A percentile compares a stretch with the other conserved stretches of the same genome.
These are phyloP conservation scores for Cyprinodon variegatus DNA, from an alignment of 2,113 vertebrate genomes.

Conservation along the genomic window DNA sequence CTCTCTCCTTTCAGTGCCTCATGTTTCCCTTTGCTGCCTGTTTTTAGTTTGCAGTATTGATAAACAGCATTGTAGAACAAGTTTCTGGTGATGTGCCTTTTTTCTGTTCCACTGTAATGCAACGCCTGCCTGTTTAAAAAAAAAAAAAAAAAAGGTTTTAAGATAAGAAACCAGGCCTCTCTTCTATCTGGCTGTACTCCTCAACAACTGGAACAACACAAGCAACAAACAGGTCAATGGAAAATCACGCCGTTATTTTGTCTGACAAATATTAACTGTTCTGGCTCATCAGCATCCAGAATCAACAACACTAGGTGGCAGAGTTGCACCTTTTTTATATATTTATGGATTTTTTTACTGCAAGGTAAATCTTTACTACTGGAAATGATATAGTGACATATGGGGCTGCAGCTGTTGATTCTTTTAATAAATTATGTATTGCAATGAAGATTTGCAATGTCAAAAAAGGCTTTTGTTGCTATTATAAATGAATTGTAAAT, in stretches of 20 bases:
- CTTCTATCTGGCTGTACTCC: not conserved
- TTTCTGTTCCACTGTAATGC: not conserved
- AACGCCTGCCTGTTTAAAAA: too few relatives aligned
- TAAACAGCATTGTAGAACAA: not conserved
- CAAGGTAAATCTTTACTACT: too few relatives aligned
- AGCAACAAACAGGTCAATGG: not conserved
- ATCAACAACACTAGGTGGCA: not conserved
- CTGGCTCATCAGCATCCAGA: not conserved
- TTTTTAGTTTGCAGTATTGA: constrained; percentile 1
- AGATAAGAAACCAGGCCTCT: not conserved
- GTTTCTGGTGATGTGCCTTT: not conserved
- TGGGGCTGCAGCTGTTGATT: too few relatives aligned
- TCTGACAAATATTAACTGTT: not conserved
- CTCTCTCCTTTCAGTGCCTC: constrained; percentile 5
- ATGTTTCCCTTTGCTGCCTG: constrained; percentile 17
- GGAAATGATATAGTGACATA: too few relatives aligned
- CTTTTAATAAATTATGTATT: too few relatives aligned
- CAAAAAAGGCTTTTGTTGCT: too few relatives aligned
- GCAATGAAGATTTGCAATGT: too few relatives aligned
- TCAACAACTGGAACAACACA: not conserved
- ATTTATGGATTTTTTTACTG: not conserved
- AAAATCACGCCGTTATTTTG: not conserved
- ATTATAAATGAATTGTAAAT: too few relatives aligned
- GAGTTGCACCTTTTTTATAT: not conserved
- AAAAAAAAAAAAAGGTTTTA: not conserved